Evolutionary conservation across 2,888 invertebrate genomes (phyloP), one percentile per base, ranked within the genome.

Genomic region (Catocala fraxini): DNA sequence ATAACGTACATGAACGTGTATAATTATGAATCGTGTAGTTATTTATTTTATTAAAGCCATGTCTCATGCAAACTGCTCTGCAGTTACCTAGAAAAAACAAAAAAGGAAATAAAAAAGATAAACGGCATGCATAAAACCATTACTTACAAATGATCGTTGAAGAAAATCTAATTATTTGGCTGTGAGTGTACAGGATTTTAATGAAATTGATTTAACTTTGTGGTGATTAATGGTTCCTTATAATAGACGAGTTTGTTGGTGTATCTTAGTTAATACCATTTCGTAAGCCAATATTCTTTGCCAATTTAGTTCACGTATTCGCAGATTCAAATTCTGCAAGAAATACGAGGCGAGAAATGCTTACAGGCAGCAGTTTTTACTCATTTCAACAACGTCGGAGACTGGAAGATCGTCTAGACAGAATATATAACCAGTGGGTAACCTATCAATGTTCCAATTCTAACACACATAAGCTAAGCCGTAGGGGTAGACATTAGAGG

Each of bases 1-100:
- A 39, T 39, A 84, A 93, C 93, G 81, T 93, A 93, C 93, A 92
- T 91, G 93, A 93, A 79, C 84, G 87, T 70, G 89, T 88, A 81
- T 85, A 85, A 80, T 82, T 88, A 78, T 87, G 84, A 77, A 86
- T 81, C 73, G 85, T 82, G 82, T 85, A 81, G 84, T 87, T 89
- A 88, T 85, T 90, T 78, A 88, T 79, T 90, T 85, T 93, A 90
- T 83, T 79, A 77, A 90, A 89, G 88, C 89, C 88, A 85, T 91
- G 86, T 81, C 87, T 88, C 92, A 90, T 92, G 91, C 92, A 85
- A 86, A 79, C 84, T 78, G 87, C 80, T 84, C 88, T 87, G 89
- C 85, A 83, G 81, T 86, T 85, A 89, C 91, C 92, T 93, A 92
- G 46, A 79, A 93, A 91, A 89, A 73, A 78, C 72, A 82, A 84